phyloP scores from a whole-genome alignment of 2,888 invertebrate genomes.

The Euclidia mi region DNA sequence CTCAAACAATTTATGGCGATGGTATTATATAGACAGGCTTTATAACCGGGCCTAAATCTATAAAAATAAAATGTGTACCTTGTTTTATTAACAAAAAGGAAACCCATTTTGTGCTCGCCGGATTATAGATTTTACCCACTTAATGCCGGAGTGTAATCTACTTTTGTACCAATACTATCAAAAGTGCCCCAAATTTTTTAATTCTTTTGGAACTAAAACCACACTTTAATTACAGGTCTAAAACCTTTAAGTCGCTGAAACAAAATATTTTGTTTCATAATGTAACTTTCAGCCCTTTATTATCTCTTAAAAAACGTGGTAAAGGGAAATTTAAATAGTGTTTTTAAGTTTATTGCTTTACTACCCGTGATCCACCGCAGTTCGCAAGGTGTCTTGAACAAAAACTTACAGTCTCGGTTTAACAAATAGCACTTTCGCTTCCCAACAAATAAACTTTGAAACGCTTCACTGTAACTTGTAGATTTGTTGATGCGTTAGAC shows the following conservation, averaged over 20 bases:
- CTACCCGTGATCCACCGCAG: slow-evolving; percentile 4
- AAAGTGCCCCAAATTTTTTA: too few species aligned
- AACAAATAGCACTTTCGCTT: slow-evolving; percentile 33
- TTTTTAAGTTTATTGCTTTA: slow-evolving; percentile 24
- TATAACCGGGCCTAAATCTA: slow-evolving; percentile 18
- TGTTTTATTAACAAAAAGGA: slow-evolving; percentile 14
- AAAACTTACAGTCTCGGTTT: slow-evolving; percentile 17
- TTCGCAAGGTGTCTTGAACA: slow-evolving; percentile 24
- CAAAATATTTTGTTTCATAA: too few species aligned
- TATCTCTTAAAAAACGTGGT: slow-evolving; percentile 8
- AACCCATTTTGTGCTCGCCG: neutral
- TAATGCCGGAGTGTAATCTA: too few species aligned
- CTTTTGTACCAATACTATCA: too few species aligned
- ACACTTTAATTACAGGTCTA: too few species aligned
- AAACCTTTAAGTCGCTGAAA: too few species aligned
- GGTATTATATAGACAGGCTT: slow-evolving; percentile 7
- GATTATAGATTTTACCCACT: too few species aligned
- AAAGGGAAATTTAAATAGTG: slow-evolving; percentile 13
- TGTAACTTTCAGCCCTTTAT: neutral
- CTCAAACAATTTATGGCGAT: slow-evolving; percentile 21
- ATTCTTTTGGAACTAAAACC: too few species aligned
- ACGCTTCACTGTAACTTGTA: slow-evolving; percentile 14
- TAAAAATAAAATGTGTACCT: slow-evolving; percentile 4
- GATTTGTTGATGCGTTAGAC: slow-evolving; percentile 29
- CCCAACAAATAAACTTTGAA: slow-evolving; percentile 30